Percentiles rank a stretch among this genome's conserved stretches.
phyloP scores from a whole-genome alignment of 2,888 invertebrate species.

The Drosophila mimetica region DNA sequence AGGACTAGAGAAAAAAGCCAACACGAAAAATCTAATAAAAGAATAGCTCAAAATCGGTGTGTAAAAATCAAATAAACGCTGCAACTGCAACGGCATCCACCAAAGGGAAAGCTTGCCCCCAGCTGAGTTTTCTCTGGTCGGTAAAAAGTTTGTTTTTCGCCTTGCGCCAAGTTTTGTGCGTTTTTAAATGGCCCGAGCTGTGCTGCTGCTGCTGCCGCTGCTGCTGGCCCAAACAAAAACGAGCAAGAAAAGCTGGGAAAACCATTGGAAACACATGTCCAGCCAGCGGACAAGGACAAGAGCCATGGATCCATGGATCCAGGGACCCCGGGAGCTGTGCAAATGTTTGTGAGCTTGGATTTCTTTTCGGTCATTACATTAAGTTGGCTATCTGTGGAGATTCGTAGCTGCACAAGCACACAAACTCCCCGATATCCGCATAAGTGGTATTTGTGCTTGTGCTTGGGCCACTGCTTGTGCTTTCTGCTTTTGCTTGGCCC shows the following conservation, averaged over 20 bases:
- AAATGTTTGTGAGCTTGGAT: conserved; percentile 68
- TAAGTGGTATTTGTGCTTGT: conserved; percentile 61
- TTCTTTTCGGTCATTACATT: conserved; percentile 71
- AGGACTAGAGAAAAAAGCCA: conserved; percentile 36
- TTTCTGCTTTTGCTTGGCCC: conserved; percentile 8
- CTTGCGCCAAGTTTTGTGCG: conserved; percentile 62
- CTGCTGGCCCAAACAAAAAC: conserved; percentile 57
- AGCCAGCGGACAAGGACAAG: conserved; percentile 37
- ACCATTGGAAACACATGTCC: conserved; percentile 81
- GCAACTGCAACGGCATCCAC: conserved; percentile 43
- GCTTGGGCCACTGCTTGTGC: conserved; percentile 25
- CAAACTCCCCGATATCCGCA: conserved; percentile 63
- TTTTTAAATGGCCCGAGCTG: conserved; percentile 72
- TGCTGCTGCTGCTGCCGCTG: conserved; percentile 4
- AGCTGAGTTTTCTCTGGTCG: conserved; percentile 50
- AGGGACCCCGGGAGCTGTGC: conserved; percentile 35
- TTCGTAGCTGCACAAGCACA: conserved; percentile 32
- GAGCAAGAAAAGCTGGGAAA: conserved; percentile 32
- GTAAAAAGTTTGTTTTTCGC: conserved; percentile 57
- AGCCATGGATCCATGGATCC: conserved; percentile 16
- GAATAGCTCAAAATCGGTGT: conserved; percentile 79
- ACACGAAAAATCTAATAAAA: conserved; percentile 73
- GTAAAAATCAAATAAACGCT: conserved; percentile 78
- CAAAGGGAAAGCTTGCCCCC: conserved; percentile 29
- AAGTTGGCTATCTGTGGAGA: conserved; percentile 62